Percentiles rank a stretch among this genome's conserved stretches.
These are phyloP conservation scores for Drosophila anomalipes DNA, from an alignment of 2,888 invertebrate genomes.

Conservation along the genomic window DNA sequence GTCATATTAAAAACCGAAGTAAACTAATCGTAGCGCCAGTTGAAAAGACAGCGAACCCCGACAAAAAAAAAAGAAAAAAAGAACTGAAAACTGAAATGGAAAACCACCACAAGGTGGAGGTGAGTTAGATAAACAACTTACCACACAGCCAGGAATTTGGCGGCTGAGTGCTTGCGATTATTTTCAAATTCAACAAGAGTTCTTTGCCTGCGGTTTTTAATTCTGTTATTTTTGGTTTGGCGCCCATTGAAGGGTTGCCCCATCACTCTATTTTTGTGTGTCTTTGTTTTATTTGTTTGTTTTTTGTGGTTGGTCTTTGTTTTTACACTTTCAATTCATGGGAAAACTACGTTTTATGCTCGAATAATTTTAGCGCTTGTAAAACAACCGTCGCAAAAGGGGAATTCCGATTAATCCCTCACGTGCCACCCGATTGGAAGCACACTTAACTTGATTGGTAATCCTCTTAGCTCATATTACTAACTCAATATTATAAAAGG, in stretches of 20 bases:
- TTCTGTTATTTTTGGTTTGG: conserved; percentile 11
- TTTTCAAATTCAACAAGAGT: conserved; percentile 52
- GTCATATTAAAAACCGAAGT: conserved; percentile 30
- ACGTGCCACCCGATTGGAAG: background rate
- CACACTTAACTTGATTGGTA: conserved; percentile 26
- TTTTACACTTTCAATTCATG: conserved; percentile 14
- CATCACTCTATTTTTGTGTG: background rate
- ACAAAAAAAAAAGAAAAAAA: conserved; percentile 3
- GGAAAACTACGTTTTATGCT: conserved; percentile 19
- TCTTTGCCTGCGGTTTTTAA: conserved; percentile 16
- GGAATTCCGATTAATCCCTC: background rate
- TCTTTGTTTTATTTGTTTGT: background rate
- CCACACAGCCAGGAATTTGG: conserved; percentile 1
- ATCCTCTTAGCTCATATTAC: background rate
- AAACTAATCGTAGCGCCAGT: conserved; percentile 35
- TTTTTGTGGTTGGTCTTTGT: background rate
- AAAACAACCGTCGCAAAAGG: background rate
- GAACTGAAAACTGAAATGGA: conserved; percentile 22
- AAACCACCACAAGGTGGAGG: conserved; percentile 53
- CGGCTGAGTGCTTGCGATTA: conserved; percentile 23
- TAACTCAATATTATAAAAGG: background rate
- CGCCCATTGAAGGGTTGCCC: conserved; percentile 38
- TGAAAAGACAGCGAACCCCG: conserved; percentile 17
- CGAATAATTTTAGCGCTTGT: conserved; percentile 31
- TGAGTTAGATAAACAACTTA: conserved; percentile 53